These are phyloP conservation scores for Drosophila imparisetae DNA, from an alignment of 2,888 invertebrate species.

Conservation along the genomic window DNA sequence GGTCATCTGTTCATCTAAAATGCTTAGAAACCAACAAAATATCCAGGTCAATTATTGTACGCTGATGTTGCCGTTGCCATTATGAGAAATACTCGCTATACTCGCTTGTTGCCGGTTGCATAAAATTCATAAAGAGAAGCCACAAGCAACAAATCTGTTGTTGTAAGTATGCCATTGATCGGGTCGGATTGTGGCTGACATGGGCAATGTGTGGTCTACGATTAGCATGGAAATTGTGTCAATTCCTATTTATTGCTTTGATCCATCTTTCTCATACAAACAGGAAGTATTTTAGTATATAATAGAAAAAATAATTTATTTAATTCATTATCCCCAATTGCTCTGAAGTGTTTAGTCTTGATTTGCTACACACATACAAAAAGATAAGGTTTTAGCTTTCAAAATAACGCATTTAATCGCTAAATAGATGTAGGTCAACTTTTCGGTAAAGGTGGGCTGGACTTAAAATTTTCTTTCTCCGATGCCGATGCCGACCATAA, in stretches of 20 bases:
- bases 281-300: background rate
- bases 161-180: slow-evolving; percentile 15
- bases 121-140: slow-evolving; percentile 6
- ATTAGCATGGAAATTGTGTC: slow-evolving; percentile 10
- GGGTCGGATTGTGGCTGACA: slow-evolving; percentile 1
- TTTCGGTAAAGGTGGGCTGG: slow-evolving; percentile 33
- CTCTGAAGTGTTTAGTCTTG: background rate
- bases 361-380: background rate
- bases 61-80: slow-evolving; percentile 27
- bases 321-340: background rate
- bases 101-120: slow-evolving; percentile 11
- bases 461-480: slow-evolving; percentile 49
- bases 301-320: background rate
- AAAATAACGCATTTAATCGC: slow-evolving; percentile 23
- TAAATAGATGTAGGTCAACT: slow-evolving; percentile 45
- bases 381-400: slow-evolving; percentile 8
- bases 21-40: slow-evolving; percentile 63
- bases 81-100: slow-evolving; percentile 4
- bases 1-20: slow-evolving; percentile 51
- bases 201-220: slow-evolving; percentile 3
- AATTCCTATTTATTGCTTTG: slow-evolving; percentile 1
- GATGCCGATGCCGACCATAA: slow-evolving; percentile 45
- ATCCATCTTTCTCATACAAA: background rate
- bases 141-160: background rate
- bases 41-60: slow-evolving; percentile 71